Evolutionary conservation across 2,797 vertebrate species (phyloP), one percentile per base, ranked within the genome.

Genomic region (Lemur catta): DNA sequence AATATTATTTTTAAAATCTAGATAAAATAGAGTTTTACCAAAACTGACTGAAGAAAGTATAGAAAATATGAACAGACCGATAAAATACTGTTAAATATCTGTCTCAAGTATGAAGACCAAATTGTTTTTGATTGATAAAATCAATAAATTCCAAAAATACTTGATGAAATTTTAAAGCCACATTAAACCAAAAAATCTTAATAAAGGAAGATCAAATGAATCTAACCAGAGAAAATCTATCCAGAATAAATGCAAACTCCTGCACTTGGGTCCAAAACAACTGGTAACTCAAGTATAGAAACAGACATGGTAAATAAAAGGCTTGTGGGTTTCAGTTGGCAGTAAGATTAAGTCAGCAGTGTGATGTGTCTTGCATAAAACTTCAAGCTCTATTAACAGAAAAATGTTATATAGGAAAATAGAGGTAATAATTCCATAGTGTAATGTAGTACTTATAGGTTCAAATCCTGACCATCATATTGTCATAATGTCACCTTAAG

Each of bases 281-380:
- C 14, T 52, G 85, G 33, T 48, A 76, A 57, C 22, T 93, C 46
- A 74, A 89, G 63, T 57, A 91, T 12, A 94, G n/a, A 12, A 78
- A 35, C 26, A 95, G 35, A 80, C 30, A 75, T 41, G 24, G 38
- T 94, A 92, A 92, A 85, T 76, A 90, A 92, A 97, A 84, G 35
- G 17, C 20, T 89, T 82, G 33, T 46, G 22, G 91, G 57, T 82
- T 74, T 82, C 85, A 93, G 11, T 63, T 94, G 84, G 79, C 90
- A 94, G 63, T 78, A 86, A 92, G 67, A 90, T 84, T 93, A 87
- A 93, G 24, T 93, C 86, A 96, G 96, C n/a, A 86, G 26, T 84
- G 52, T 89, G 33, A 93, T 57, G 18, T 94, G 84, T 26, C 46
- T 89, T 87, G 75, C 95, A 95, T 80, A 76, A 95, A 85, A 59